phyloP scores from a whole-genome alignment of 2,888 invertebrate genomes.

The Volucella inflata region DNA sequence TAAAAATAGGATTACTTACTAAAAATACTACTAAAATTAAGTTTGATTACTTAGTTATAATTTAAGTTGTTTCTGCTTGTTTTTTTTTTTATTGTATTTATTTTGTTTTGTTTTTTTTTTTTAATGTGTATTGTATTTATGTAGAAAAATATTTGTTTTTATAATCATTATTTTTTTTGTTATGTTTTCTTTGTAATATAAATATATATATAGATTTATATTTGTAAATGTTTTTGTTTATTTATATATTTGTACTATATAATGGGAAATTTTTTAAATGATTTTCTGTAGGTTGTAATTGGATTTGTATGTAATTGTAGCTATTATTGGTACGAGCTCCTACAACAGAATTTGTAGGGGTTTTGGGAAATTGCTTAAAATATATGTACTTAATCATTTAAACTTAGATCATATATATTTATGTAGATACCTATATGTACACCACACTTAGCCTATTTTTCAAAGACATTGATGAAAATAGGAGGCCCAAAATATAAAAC shows the following conservation, averaged over 20 bases:
- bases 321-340: constrained; percentile 31
- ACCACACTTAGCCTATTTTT: constrained; percentile 49
- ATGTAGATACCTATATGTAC: constrained; percentile 29
- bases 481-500: constrained; percentile 8
- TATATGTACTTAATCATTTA: constrained; percentile 26
- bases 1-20: constrained; percentile 70
- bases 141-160: constrained; percentile 67
- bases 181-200: constrained; percentile 68
- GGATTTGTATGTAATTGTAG: constrained; percentile 47
- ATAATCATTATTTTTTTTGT: constrained; percentile 54
- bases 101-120: constrained; percentile 41
- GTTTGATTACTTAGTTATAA: constrained; percentile 73
- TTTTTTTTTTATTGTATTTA: constrained; percentile 57
- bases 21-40: constrained; percentile 72
- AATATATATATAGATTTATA: constrained; percentile 49
- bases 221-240: constrained; percentile 31
- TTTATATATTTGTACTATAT: constrained; percentile 72
- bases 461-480: neutral
- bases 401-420: constrained; percentile 34
- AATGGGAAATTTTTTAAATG: constrained; percentile 68
- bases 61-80: constrained; percentile 48
- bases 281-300: constrained; percentile 59
- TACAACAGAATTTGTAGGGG: neutral
- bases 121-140: constrained; percentile 71
- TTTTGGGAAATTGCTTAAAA: constrained; percentile 20